phyloP scores from a whole-genome alignment of 2,888 invertebrate genomes.

The Neoitamus cyanurus region DNA sequence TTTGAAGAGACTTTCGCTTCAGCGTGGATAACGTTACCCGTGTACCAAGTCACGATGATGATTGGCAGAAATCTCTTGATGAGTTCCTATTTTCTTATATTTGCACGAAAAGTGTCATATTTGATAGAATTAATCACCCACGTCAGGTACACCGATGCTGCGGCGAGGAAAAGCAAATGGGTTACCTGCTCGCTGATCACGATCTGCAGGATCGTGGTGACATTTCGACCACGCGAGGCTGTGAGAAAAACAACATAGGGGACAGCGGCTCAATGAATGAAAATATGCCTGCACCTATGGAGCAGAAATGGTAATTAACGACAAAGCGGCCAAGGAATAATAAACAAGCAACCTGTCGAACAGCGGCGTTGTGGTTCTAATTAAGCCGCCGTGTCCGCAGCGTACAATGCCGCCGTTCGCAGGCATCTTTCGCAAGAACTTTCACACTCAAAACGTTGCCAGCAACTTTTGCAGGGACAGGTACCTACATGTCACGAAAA shows the following conservation, averaged over 20 bases:
- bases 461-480: background rate
- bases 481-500: background rate
- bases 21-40: background rate
- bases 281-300: background rate
- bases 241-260: background rate
- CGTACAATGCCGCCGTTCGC: background rate
- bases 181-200: background rate
- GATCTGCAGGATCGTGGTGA: slow-evolving; percentile 1
- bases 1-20: background rate
- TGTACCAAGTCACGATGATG: background rate
- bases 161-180: background rate
- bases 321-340: background rate
- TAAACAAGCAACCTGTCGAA: background rate
- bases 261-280: background rate
- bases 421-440: background rate
- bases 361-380: background rate
- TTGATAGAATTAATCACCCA: background rate
- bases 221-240: background rate
- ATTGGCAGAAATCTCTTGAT: background rate
- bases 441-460: background rate
- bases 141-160: background rate
- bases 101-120: background rate
- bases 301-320: background rate
- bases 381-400: background rate
- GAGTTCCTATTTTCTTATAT: background rate